Evolutionary conservation across 2,888 invertebrate genomes (phyloP).

Genomic region (Eilema sororculum): DNA sequence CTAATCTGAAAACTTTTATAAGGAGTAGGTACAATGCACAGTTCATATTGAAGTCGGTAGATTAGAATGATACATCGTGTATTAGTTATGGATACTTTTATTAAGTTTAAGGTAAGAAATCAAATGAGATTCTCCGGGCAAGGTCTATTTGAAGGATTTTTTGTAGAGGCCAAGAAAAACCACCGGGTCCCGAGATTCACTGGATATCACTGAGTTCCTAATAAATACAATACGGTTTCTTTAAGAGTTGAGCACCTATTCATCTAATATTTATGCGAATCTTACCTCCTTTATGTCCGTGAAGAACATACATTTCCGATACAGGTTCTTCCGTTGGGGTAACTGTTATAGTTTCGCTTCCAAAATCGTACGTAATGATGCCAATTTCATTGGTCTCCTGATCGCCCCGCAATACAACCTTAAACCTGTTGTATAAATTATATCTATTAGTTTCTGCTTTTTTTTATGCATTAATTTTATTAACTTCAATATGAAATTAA

Average conservation of each 20-base stretch:
- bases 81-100: too few relatives aligned
- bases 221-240: neutral
- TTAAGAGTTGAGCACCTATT: too few relatives aligned
- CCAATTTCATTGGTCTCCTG: conserved; percentile 30
- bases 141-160: too few relatives aligned
- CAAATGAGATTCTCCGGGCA: too few relatives aligned
- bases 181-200: too few relatives aligned
- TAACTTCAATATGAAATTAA: neutral
- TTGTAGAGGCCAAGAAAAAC: too few relatives aligned
- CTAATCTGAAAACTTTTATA: too few relatives aligned
- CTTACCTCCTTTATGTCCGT: conserved; percentile 10
- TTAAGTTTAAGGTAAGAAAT: too few relatives aligned
- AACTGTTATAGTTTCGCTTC: conserved; percentile 21
- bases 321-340: conserved; percentile 24
- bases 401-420: conserved; percentile 32
- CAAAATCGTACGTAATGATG: conserved; percentile 35
- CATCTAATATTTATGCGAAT: neutral
- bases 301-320: conserved; percentile 11
- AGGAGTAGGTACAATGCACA: too few relatives aligned
- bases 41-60: too few relatives aligned
- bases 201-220: neutral
- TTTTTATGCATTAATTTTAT: neutral
- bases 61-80: too few relatives aligned
- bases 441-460: conserved; percentile 6
- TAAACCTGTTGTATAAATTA: conserved; percentile 37